phyloP scores from a whole-genome alignment of 2,888 invertebrate species.

The Podabrus alpinus region DNA sequence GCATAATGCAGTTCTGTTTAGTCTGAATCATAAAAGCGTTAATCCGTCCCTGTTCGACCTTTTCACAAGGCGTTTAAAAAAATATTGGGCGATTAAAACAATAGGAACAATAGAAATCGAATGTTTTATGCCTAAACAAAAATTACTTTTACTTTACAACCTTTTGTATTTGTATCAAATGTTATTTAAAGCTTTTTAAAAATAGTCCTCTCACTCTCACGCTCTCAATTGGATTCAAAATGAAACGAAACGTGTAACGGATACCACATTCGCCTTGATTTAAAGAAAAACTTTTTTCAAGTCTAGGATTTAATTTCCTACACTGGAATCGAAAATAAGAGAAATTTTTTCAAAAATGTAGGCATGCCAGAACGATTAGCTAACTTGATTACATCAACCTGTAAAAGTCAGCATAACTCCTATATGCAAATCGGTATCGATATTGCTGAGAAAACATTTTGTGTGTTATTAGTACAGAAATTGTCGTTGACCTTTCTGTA shows the following conservation, averaged over 20 bases:
- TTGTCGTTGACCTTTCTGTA: slow-evolving; percentile 13
- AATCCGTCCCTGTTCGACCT: neutral
- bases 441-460: slow-evolving; percentile 8
- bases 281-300: neutral
- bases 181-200: slow-evolving; percentile 9
- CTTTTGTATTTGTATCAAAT: slow-evolving; percentile 6
- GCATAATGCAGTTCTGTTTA: slow-evolving; percentile 28
- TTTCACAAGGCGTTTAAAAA: neutral
- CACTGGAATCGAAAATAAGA: neutral
- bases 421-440: slow-evolving; percentile 12
- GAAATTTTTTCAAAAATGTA: slow-evolving; percentile 8
- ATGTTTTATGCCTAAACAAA: slow-evolving; percentile 3
- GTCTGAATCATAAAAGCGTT: neutral
- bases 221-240: neutral
- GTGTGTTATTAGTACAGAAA: slow-evolving; percentile 10
- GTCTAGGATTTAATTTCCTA: neutral
- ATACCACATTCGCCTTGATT: neutral
- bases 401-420: slow-evolving; percentile 7
- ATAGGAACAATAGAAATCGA: neutral
- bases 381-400: slow-evolving; percentile 11
- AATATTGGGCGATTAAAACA: neutral
- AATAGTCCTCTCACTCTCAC: slow-evolving; percentile 9
- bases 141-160: slow-evolving; percentile 13
- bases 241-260: neutral
- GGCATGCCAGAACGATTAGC: neutral